phyloP scores from a whole-genome alignment of 2,113 vertebrate species.

The Trematocara nigrifrons region DNA sequence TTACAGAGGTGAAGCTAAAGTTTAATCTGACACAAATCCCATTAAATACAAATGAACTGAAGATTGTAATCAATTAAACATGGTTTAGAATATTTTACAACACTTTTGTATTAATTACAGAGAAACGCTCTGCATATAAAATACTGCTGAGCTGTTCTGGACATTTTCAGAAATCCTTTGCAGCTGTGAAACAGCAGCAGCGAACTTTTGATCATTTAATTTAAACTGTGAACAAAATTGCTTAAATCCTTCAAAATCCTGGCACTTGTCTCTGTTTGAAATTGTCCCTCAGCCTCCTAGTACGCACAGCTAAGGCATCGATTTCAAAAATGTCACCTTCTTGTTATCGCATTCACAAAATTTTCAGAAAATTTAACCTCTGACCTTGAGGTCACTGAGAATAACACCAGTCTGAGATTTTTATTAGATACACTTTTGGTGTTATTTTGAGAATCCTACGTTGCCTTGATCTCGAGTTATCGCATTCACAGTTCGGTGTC shows the following conservation, averaged over 20 bases:
- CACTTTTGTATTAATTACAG: background rate
- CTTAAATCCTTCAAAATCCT: background rate
- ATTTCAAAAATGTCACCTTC: background rate
- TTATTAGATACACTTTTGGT: background rate
- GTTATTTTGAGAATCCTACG: rapidly evolving
- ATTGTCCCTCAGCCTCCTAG: background rate
- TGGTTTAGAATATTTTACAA: background rate
- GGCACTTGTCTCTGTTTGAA: background rate
- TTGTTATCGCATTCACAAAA: background rate
- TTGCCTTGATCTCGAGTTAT: background rate
- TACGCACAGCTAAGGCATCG: background rate
- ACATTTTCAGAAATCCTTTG: background rate
- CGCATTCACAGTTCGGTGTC: rapidly evolving
- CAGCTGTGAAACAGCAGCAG: background rate
- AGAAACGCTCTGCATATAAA: background rate
- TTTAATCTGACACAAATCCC: background rate
- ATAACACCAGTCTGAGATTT: background rate
- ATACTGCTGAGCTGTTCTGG: background rate
- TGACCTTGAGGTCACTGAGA: background rate
- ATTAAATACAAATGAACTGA: background rate
- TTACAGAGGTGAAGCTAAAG: background rate
- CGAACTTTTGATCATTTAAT: background rate
- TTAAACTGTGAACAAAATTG: background rate
- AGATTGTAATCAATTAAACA: background rate
- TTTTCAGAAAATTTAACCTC: background rate